Evolutionary conservation across 2,113 vertebrate species (phyloP).

Genomic region (Hypanus sabinus): DNA sequence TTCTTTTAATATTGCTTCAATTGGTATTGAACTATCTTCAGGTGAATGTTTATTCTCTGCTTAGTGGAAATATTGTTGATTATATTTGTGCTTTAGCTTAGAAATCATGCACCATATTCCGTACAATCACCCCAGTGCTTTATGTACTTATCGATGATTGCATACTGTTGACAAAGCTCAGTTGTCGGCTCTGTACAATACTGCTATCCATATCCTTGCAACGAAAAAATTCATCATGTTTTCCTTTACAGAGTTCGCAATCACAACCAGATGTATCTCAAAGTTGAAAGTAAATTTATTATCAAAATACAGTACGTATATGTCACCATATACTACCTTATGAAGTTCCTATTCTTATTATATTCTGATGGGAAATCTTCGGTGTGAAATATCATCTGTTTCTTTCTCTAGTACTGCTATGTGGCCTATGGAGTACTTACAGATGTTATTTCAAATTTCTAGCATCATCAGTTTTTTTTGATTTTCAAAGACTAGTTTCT

Average conservation of each 20-base stretch:
- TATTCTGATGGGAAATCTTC: too few species aligned
- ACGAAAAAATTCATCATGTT: not conserved
- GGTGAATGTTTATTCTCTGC: not conserved
- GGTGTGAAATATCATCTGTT: too few species aligned
- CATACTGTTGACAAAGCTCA: not conserved
- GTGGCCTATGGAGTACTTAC: too few species aligned
- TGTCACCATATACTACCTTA: too few species aligned
- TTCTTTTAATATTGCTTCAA: too few species aligned
- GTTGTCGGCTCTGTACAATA: not conserved
- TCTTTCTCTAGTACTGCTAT: too few species aligned
- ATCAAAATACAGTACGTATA: too few species aligned
- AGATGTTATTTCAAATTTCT: too few species aligned
- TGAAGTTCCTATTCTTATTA: too few species aligned
- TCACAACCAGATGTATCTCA: too few species aligned
- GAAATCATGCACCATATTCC: not conserved
- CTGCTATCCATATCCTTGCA: not conserved
- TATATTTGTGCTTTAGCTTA: not conserved
- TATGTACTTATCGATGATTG: not conserved
- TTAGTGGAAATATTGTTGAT: not conserved
- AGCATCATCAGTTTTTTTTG: too few species aligned
- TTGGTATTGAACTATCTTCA: not conserved
- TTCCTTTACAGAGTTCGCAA: not conserved
- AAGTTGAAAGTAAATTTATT: too few species aligned
- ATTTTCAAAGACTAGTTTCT: not conserved
- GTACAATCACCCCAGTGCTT: not conserved